Evolutionary conservation across 2,113 vertebrate genomes (phyloP).

Genomic region (Piprites chloris): DNA sequence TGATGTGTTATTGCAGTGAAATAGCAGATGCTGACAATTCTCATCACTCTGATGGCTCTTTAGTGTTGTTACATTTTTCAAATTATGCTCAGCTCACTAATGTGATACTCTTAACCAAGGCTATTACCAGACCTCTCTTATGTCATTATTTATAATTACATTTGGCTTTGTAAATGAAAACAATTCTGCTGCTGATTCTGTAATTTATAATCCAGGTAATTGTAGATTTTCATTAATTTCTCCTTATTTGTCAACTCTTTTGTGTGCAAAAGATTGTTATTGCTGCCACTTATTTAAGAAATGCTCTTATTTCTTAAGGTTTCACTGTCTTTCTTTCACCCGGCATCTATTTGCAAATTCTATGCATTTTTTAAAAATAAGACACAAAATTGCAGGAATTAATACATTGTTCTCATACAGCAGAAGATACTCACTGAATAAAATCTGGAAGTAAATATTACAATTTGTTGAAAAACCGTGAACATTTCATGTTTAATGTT

Average conservation of each 20-base stretch:
- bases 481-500: background rate
- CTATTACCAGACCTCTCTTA: background rate
- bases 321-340: background rate
- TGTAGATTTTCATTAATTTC: constrained; percentile 11
- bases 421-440: background rate
- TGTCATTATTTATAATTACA: constrained; percentile 30
- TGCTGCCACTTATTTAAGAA: background rate
- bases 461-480: background rate
- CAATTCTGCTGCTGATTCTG: background rate
- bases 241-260: background rate
- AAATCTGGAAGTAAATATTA: background rate
- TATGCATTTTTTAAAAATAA: background rate
- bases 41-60: background rate
- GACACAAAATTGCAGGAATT: background rate
- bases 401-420: background rate
- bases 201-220: constrained; percentile 2
- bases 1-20: background rate
- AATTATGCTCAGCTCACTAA: background rate
- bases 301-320: background rate
- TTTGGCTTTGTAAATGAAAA: constrained; percentile 24
- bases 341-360: background rate
- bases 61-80: background rate
- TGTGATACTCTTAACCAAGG: constrained; percentile 11
- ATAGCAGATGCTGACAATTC: constrained; percentile 12
- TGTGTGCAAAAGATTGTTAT: background rate